phyloP scores from a whole-genome alignment of 2,888 invertebrate species.

The Furcula furcula region DNA sequence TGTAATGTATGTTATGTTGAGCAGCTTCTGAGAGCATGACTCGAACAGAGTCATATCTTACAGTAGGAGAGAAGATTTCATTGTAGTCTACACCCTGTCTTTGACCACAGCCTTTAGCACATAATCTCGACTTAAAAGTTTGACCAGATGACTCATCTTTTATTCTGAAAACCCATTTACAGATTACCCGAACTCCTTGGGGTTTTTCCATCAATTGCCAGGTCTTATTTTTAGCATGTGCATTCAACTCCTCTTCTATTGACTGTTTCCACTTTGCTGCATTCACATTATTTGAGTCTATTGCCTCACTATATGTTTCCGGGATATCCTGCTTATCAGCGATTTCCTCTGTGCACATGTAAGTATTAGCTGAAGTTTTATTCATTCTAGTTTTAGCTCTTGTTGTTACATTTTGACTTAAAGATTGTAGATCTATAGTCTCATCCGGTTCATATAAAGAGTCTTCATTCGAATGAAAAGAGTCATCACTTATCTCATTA shows the following conservation, averaged over 20 bases:
- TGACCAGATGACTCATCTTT: slow-evolving; percentile 14
- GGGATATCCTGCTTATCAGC: not conserved
- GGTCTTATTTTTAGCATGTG: slow-evolving; percentile 15
- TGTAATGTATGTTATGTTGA: slow-evolving; percentile 13
- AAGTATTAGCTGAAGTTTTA: slow-evolving; percentile 1
- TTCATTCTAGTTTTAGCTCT: slow-evolving; percentile 1
- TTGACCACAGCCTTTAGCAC: slow-evolving; percentile 25
- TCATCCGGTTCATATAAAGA: slow-evolving; percentile 11
- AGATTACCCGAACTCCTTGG: slow-evolving; percentile 1
- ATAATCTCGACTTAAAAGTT: slow-evolving; percentile 22
- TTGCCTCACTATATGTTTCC: slow-evolving; percentile 8
- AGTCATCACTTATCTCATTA: slow-evolving; percentile 1
- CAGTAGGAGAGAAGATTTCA: slow-evolving; percentile 23
- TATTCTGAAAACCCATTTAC: slow-evolving; percentile 18
- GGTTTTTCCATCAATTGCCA: slow-evolving; percentile 19
- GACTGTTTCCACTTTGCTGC: slow-evolving; percentile 9
- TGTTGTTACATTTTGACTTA: slow-evolving; percentile 3
- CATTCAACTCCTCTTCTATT: slow-evolving; percentile 7
- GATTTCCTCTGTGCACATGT: slow-evolving; percentile 1
- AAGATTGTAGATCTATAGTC: not conserved
- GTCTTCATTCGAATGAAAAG: slow-evolving; percentile 8
- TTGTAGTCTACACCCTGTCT: slow-evolving; percentile 17
- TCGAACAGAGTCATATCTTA: slow-evolving; percentile 23
- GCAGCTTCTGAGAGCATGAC: slow-evolving; percentile 19
- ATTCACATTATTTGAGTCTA: slow-evolving; percentile 6